Evolutionary conservation across 2,113 vertebrate genomes (phyloP).

Genomic region (Thomomys bottae): DNA sequence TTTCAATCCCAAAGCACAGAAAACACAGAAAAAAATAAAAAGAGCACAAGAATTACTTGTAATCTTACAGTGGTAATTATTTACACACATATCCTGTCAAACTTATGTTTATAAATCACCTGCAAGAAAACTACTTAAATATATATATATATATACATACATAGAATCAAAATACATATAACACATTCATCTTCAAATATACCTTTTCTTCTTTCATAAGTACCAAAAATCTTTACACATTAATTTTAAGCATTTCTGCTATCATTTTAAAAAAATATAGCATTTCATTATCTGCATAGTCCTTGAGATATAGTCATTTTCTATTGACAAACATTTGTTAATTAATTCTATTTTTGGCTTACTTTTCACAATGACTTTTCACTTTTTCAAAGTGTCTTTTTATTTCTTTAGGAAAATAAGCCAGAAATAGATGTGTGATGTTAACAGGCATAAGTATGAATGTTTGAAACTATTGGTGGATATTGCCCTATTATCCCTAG

Average conservation of each 20-base stretch:
- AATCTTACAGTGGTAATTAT: not conserved
- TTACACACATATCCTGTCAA: not conserved
- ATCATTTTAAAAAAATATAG: conserved; percentile 16
- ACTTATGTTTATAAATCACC: not conserved
- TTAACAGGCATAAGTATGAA: conserved; percentile 39
- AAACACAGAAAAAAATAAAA: not conserved
- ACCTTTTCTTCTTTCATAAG: conserved; percentile 34
- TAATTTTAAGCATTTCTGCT: not conserved
- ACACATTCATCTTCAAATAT: not conserved
- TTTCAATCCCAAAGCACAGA: conserved; percentile 5
- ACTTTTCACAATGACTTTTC: conserved; percentile 5
- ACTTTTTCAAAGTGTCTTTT: conserved; percentile 12
- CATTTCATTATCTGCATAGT: not conserved
- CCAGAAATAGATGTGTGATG: conserved; percentile 34
- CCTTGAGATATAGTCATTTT: conserved; percentile 21
- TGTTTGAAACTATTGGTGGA: conserved; percentile 43
- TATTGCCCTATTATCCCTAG: conserved; percentile 29
- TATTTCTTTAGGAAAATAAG: conserved; percentile 36
- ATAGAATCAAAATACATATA: not conserved
- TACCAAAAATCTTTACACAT: not conserved
- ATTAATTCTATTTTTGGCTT: conserved; percentile 48
- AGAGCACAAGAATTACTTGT: not conserved
- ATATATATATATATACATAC: not conserved
- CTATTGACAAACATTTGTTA: conserved; percentile 2
- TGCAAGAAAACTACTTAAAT: not conserved